Base-by-base conservation (phyloP, 2,113 vertebrate genomes). In the Lycaon pictus region DNA sequence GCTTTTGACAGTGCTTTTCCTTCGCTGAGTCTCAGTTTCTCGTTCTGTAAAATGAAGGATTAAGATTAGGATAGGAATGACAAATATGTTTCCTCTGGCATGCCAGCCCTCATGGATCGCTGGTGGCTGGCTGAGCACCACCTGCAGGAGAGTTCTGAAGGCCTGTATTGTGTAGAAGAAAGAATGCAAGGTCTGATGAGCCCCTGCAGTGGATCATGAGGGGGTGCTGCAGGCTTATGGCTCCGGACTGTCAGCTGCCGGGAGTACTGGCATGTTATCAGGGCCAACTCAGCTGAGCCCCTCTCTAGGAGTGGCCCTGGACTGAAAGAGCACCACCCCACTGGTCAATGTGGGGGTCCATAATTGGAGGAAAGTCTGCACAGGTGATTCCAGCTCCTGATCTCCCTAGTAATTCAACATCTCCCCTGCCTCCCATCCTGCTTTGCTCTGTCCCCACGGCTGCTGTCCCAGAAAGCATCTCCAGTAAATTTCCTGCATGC, bases 171-270 rank as follows among this genome's bases (percentile, higher is more conserved):
- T 29, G 37, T 48, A 48, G 22, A 20, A 69, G 56, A 58, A 92
- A 25, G 80, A 67, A 3, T 20, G 29, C 7, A 27, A 15, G 12
- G 35, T 13, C 71, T 48, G 17, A 48, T 35, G 13, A 63, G 48
- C 48, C 9, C 13, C 0, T 29, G 20, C 1, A 5, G 35, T n/a
- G 71, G 22, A 56, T 56, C n/a, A 16, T 16, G 4, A 43, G 22
- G 25, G 3, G 17, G 15, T 22, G 58, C n/a, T 55, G 37, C 1
- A 1, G 8, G 11, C 23, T 85, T 51, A 8, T 0, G 1, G 22
- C 16, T 63, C n/a, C 67, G n/a, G 87, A 43, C 29, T 11, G 32
- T 60, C 71, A 32, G 56, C 60, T 37, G 48, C 29, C 71, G 32
- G 25, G 74, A 77, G 25, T 77, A 25, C 74, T 77, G 37, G 17